phyloP scores from a whole-genome alignment of 2,888 invertebrate genomes.

The Teleiodes luculella region DNA sequence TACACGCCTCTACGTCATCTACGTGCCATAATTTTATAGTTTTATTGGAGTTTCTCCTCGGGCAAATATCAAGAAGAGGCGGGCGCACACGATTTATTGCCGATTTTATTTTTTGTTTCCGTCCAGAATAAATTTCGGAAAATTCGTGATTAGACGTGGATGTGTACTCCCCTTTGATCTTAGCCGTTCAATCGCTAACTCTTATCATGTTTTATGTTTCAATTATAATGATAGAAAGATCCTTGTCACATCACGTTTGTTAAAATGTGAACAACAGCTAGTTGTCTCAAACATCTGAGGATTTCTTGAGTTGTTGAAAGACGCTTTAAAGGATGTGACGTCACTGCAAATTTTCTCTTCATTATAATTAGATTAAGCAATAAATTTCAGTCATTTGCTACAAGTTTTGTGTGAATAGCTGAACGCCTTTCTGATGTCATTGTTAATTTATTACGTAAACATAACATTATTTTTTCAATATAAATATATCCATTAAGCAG shows the following conservation, averaged over 20 bases:
- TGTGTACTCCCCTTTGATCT: conserved; percentile 31
- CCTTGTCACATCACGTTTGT: conserved; percentile 17
- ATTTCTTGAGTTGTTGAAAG: neutral
- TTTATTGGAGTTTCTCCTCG: conserved; percentile 58
- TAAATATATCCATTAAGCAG: no score
- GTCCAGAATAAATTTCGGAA: conserved; percentile 47
- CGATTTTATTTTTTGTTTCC: conserved; percentile 67
- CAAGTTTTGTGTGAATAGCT: neutral
- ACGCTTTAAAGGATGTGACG: conserved; percentile 3
- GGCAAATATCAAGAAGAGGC: conserved; percentile 62
- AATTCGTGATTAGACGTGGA: conserved; percentile 13
- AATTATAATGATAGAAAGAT: conserved; percentile 21
- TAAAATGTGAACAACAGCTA: conserved; percentile 2
- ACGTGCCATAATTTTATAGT: conserved; percentile 69
- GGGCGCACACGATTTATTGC: conserved; percentile 59
- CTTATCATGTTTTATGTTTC: conserved; percentile 24
- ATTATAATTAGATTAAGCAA: neutral
- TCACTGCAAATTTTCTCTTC: conserved; percentile 3
- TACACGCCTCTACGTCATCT: conserved; percentile 52
- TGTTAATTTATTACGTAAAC: no score
- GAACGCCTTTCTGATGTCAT: neutral
- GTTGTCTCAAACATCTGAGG: conserved; percentile 3
- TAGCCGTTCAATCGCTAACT: conserved; percentile 18
- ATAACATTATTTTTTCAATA: no score
- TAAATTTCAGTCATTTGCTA: neutral